phyloP scores from a whole-genome alignment of 2,113 vertebrate genomes.

The Himantopus leucocephalus region DNA sequence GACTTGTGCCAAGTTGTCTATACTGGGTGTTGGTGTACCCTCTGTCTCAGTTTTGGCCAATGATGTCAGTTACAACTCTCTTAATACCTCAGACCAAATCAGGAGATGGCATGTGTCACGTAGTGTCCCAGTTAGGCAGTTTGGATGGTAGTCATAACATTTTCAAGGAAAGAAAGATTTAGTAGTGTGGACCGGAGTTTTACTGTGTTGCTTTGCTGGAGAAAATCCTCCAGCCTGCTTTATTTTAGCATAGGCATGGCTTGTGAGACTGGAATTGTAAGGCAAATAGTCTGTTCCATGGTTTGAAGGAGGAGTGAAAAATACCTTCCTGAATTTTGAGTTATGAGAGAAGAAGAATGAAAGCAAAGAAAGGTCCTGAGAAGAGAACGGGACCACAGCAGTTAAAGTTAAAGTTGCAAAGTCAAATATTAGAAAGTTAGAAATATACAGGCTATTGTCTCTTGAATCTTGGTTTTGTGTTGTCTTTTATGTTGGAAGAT shows the following conservation, averaged over 20 bases:
- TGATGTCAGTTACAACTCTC: background rate
- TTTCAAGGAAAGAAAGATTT: background rate
- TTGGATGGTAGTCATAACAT: background rate
- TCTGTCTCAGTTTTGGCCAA: background rate
- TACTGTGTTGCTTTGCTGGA: background rate
- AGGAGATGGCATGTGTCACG: background rate
- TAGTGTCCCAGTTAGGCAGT: background rate
- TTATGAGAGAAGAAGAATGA: background rate
- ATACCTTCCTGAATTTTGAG: background rate
- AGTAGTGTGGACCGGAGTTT: background rate
- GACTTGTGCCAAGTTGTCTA: background rate
- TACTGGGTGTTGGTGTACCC: background rate
- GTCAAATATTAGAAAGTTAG: background rate
- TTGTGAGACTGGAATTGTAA: background rate
- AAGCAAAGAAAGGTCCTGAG: background rate
- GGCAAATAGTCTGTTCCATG: background rate
- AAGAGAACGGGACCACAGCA: background rate
- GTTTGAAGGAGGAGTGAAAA: background rate
- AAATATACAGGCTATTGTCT: background rate
- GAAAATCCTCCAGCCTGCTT: background rate
- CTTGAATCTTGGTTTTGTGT: background rate
- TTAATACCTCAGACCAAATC: background rate
- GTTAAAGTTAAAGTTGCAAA: background rate
- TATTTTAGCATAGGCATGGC: background rate
- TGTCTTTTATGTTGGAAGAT: background rate